These are phyloP conservation scores for Bolinopsis microptera DNA, from an alignment of 37 sponge, comb jelly and placozoan genomes.

Conservation along the genomic window DNA sequence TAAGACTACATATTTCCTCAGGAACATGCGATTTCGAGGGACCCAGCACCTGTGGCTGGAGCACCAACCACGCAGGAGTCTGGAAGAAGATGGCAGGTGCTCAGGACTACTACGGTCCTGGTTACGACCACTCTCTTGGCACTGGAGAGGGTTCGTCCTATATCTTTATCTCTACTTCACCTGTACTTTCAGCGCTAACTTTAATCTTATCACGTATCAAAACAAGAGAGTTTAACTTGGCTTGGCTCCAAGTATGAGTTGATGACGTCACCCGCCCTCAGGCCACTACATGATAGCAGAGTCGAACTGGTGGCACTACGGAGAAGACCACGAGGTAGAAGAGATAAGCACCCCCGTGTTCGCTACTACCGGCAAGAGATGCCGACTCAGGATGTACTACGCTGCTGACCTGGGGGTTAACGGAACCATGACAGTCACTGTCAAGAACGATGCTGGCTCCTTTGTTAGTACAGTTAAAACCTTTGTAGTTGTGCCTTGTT, in stretches of 20 bases:
- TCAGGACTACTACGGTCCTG: conserved; percentile 51
- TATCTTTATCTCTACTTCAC: too few relatives aligned
- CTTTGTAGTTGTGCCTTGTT: too few relatives aligned
- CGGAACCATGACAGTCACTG: conserved; percentile 36
- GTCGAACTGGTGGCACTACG: conserved; percentile 47
- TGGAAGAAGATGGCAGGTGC: conserved; percentile 63
- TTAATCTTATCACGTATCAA: too few relatives aligned
- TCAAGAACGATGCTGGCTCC: conserved; percentile 33
- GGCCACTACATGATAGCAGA: conserved; percentile 66
- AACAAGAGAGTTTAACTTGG: too few relatives aligned
- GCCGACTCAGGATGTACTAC: conserved; percentile 42
- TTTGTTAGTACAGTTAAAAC: conserved; percentile 29
- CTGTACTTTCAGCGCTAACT: too few relatives aligned
- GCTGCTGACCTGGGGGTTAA: conserved; percentile 53
- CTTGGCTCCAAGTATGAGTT: not conserved
- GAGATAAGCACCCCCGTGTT: conserved; percentile 15
- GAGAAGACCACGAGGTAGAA: not conserved
- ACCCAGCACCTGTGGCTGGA: conserved; percentile 38
- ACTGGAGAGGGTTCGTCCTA: conserved; percentile 19
- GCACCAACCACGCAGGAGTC: conserved; percentile 6
- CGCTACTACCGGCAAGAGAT: conserved; percentile 44
- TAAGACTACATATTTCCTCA: too few relatives aligned
- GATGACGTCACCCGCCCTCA: too few relatives aligned
- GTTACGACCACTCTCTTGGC: conserved; percentile 50
- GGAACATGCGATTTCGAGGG: conserved; percentile 51